A percentile compares a stretch with the other conserved stretches of the same genome.
phyloP scores from a whole-genome alignment of 1,140 invertebrate species.

The Eumeta japonica region DNA sequence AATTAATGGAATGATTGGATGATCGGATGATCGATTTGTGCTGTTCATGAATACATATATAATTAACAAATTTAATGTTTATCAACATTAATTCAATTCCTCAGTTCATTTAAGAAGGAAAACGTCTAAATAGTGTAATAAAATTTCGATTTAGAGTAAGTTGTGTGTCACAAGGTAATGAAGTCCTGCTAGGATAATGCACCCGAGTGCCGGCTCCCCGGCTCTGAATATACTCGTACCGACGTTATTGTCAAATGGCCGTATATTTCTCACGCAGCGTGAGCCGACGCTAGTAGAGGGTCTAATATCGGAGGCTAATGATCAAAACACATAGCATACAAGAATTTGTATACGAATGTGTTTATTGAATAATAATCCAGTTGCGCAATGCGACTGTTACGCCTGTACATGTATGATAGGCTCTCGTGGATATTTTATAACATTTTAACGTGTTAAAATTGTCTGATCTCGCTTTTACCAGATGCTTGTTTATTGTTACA shows the following conservation, averaged over 20 bases:
- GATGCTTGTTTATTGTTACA: constrained; percentile 8
- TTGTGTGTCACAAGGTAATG: constrained; percentile 16
- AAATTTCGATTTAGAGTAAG: no score
- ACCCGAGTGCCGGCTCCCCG: constrained; percentile 16
- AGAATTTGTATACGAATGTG: constrained; percentile 27
- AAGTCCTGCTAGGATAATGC: constrained; percentile 21
- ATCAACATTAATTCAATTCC: no score
- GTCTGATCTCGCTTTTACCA: constrained; percentile 13
- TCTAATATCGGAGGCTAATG: constrained; percentile 29
- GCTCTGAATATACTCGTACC: constrained; percentile 21
- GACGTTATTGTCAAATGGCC: constrained; percentile 33
- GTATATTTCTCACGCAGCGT: constrained; percentile 34
- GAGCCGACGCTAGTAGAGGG: constrained; percentile 23
- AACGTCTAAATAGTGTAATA: no score
- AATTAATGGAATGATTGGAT: no score
- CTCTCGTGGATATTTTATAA: constrained; percentile 16
- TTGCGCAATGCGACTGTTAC: constrained; percentile 21
- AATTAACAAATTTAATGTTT: no score
- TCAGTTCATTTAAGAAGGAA: no score
- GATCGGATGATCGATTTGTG: no score
- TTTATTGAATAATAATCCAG: constrained; percentile 30
- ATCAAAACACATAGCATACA: constrained; percentile 27
- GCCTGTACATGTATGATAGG: constrained; percentile 12
- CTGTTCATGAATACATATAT: no score
- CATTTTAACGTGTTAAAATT: constrained; percentile 16